phyloP scores from a whole-genome alignment of 2,797 vertebrate species.

The Peromyscus melanophrys region DNA sequence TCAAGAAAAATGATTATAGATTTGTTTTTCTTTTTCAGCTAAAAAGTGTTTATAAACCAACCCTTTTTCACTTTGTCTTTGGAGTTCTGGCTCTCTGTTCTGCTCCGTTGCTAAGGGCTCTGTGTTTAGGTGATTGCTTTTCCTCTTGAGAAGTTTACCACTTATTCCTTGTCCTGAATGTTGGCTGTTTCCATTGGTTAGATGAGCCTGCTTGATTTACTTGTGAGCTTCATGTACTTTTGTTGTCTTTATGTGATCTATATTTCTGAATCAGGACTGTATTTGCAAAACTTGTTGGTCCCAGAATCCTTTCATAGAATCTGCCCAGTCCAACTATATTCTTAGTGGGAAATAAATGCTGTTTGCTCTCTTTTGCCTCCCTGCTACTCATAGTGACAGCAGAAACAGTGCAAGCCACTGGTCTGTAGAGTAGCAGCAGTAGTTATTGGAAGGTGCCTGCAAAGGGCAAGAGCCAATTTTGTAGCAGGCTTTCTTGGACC shows the following conservation, averaged over 20 bases:
- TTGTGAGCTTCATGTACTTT: neutral
- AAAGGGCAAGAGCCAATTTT: neutral
- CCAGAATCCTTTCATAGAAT: neutral
- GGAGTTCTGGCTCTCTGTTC: neutral
- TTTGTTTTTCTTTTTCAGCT: neutral
- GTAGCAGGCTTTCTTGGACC: neutral
- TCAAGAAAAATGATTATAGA: neutral
- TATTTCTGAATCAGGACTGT: neutral
- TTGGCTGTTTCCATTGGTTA: neutral
- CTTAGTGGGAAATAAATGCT: neutral
- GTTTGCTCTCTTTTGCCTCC: neutral
- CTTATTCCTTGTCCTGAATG: neutral
- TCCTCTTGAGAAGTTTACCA: neutral
- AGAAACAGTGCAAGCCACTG: neutral
- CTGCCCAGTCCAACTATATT: neutral
- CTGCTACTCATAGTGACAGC: neutral
- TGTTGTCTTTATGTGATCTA: neutral
- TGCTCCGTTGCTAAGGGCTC: neutral
- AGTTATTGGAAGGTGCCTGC: no score
- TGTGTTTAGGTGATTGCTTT: neutral
- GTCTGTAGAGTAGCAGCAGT: no score
- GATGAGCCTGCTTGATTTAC: neutral
- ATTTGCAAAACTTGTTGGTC: neutral
- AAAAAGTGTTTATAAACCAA: neutral
- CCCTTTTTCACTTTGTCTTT: neutral